phyloP scores from a whole-genome alignment of 2,888 invertebrate genomes.

The Dasypogon diadema region DNA sequence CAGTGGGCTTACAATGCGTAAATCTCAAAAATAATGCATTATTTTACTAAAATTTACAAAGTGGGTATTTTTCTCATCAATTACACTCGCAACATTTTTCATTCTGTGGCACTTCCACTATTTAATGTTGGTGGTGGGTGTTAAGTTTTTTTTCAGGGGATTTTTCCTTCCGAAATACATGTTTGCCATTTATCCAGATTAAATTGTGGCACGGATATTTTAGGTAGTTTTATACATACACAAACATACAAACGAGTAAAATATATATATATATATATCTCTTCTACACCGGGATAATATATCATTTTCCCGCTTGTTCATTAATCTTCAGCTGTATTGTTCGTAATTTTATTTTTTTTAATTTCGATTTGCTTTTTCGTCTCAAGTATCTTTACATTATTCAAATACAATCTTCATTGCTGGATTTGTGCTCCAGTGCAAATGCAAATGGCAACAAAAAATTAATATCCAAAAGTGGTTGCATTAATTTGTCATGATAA shows the following conservation, averaged over 20 bases:
- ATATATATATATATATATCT: background rate
- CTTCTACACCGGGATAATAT: background rate
- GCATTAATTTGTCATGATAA: background rate
- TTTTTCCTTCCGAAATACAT: conserved; percentile 23
- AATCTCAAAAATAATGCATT: conserved; percentile 38
- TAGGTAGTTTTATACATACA: background rate
- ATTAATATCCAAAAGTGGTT: background rate
- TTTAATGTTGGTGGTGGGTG: background rate
- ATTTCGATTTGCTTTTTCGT: background rate
- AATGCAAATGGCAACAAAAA: background rate
- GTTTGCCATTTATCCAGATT: conserved; percentile 12
- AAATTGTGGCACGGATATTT: conserved; percentile 25
- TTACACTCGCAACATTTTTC: conserved; percentile 31
- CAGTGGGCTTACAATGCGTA: conserved; percentile 22
- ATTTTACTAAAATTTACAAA: conserved; percentile 39
- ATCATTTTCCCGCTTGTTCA: background rate
- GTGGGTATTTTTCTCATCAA: conserved; percentile 29
- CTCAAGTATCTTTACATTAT: background rate
- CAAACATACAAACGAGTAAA: conserved; percentile 18
- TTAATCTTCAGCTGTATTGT: background rate
- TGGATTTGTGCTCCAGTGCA: background rate
- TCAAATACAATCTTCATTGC: background rate
- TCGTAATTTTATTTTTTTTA: background rate
- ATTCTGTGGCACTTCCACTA: conserved; percentile 33
- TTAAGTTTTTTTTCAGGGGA: conserved; percentile 12